Base-by-base conservation (phyloP, 1,140 invertebrate genomes). In the Idris sp. region DNA sequence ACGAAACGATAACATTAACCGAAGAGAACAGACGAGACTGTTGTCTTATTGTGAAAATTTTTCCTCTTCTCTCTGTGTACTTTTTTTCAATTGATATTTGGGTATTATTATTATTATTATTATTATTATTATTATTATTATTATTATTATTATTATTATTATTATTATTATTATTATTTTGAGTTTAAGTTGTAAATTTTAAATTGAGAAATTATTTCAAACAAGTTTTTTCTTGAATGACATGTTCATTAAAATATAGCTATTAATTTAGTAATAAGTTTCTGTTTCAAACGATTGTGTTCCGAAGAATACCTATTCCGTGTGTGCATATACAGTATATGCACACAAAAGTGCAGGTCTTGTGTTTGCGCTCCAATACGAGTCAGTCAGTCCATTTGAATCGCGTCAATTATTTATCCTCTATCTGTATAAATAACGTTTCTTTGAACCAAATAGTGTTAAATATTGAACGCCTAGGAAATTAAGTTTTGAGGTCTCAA, bases 351-450 rank as follows among this genome's bases (percentile, higher is more conserved):
- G 16, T 46, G 9, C 19, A 13, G 30, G 15, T 9, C 4, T 44
- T 48, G 31, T 38, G 6, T 38, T 28, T 38, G 18, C 35, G 10
- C 9, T 36, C 9, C 16, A 44, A 44, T 49, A 14, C 18, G 7
- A 22, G 3, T 19, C 16, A 26, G 5, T 44, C 9, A 30, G 25
- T 15, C 28, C 18, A 62, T 62, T 62, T 18, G 28, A 53, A 43
- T 53, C 19, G 10, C 48, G 38, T 65, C 19, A 65, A 65, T 64
- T 53, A 64, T 53, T 67, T 67, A 56, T 56, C 26, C 22, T 1
- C 0, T 67, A 33, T 67, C 35, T 56, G 41, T 67, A 56, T 56
- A 67, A 67, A 67, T 67, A 65, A 56, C 51, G 18, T 25, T 18
- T 3, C 26, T 26, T 48, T 67, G 51, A 53, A 36, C 35, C 28